Evolutionary conservation across 2,797 vertebrate species (phyloP).

Genomic region (Xenentodon cancila): DNA sequence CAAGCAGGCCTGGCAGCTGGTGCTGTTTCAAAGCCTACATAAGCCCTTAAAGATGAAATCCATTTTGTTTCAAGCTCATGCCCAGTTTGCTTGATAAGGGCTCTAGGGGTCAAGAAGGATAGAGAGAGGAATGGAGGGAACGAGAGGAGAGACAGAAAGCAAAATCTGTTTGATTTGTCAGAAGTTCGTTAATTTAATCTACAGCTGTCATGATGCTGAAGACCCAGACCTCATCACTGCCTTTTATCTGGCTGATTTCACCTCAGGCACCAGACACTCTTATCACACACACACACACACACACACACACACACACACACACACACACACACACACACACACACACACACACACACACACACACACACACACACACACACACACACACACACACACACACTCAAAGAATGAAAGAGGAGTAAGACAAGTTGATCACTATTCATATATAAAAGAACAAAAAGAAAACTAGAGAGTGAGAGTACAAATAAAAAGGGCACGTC

Average conservation of each 20-base stretch:
- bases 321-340: conserved; percentile 23
- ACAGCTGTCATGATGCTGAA: conserved; percentile 96
- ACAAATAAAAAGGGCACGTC: conserved; percentile 32
- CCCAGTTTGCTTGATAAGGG: conserved; percentile 85
- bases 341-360: conserved; percentile 20
- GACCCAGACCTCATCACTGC: conserved; percentile 86
- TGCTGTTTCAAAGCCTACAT: conserved; percentile 91
- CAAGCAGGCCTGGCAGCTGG: conserved; percentile 86
- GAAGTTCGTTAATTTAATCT: conserved; percentile 98
- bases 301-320: conserved; percentile 17
- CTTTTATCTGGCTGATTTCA: conserved; percentile 93
- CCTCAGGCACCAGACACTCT: conserved; percentile 85
- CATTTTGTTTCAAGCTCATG: conserved; percentile 96
- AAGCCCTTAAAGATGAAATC: conserved; percentile 96
- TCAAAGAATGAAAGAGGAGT: conserved; percentile 25
- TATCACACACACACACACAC: conserved; percentile 36
- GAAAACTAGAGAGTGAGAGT: conserved; percentile 30
- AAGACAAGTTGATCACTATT: conserved; percentile 38
- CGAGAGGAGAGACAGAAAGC: conserved; percentile 83
- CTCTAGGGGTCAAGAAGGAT: conserved; percentile 91
- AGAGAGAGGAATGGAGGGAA: conserved; percentile 61
- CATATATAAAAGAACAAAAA: conserved; percentile 60
- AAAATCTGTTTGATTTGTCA: conserved; percentile 97
- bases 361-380: conserved; percentile 26
- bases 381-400: conserved; percentile 17